A percentile compares a stretch with the other conserved stretches of the same genome.
Conservation (phyloP, 2,113 vertebrate genomes). For the Calidris pygmaea region DNA sequence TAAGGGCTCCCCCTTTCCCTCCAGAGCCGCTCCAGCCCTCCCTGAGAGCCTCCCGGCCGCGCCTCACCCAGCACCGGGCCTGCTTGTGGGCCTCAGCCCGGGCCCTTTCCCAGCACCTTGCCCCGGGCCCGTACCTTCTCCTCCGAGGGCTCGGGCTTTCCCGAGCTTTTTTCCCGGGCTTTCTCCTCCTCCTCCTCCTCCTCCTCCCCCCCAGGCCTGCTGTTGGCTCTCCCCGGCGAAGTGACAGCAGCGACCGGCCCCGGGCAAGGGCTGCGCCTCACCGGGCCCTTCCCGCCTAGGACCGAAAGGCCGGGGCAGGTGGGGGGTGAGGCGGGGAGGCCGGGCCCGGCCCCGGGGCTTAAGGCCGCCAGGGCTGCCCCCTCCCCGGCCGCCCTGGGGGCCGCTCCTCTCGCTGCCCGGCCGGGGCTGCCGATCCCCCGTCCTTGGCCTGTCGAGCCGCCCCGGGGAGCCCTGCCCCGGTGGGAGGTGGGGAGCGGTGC, state of each 20-base stretch:
- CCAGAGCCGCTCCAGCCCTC: neutral
- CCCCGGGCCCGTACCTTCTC: no score
- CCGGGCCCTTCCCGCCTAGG: neutral
- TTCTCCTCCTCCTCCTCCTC: no score
- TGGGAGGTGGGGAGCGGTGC: neutral
- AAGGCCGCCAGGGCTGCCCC: no score
- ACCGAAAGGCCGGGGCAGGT: no score
- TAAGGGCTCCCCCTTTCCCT: neutral
- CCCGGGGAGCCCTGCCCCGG: neutral
- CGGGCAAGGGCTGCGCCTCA: no score
- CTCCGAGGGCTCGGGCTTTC: no score
- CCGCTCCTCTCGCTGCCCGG: neutral
- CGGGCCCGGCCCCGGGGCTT: neutral
- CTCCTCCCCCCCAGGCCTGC: no score
- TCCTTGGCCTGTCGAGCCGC: neutral
- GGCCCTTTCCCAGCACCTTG: neutral
- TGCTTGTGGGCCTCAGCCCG: accelerated
- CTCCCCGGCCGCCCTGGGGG: neutral
- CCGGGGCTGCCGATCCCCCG: neutral
- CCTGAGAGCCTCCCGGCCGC: neutral
- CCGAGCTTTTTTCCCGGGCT: no score
- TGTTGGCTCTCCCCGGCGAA: neutral
- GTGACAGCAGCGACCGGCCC: no score
- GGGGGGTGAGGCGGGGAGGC: neutral
- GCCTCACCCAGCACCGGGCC: no score